These are phyloP conservation scores for Charanyca ferruginea DNA, from an alignment of 2,888 invertebrate genomes.

Conservation along the genomic window DNA sequence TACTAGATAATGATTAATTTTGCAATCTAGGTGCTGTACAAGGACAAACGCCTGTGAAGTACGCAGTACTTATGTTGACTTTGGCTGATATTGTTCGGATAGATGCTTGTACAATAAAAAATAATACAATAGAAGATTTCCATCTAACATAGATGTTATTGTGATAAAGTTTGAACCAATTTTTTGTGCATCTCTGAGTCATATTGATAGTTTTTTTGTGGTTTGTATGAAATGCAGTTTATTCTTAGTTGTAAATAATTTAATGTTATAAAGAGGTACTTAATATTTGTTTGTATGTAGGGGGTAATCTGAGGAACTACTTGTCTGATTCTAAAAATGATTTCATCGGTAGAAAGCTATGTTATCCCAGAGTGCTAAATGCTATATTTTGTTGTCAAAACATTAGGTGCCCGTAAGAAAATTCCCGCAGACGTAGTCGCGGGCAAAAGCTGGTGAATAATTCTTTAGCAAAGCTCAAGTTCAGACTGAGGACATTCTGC, in stretches of 20 bases:
- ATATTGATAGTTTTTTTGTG: background rate
- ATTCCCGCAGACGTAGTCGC: too few relatives aligned
- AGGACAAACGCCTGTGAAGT: constrained; percentile 40
- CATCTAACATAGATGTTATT: constrained; percentile 20
- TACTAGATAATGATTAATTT: constrained; percentile 45
- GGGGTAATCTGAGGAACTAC: too few relatives aligned
- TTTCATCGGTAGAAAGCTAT: too few relatives aligned
- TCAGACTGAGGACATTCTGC: background rate
- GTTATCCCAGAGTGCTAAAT: too few relatives aligned
- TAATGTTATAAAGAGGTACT: too few relatives aligned
- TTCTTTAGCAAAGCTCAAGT: too few relatives aligned
- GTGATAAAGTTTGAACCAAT: constrained; percentile 16
- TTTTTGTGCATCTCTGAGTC: constrained; percentile 43
- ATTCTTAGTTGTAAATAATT: constrained; percentile 17
- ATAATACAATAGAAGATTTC: constrained; percentile 30
- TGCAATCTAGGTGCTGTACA: constrained; percentile 47
- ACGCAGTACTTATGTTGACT: constrained; percentile 9
- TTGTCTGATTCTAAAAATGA: too few relatives aligned
- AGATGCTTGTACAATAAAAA: constrained; percentile 16
- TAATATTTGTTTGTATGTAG: too few relatives aligned
- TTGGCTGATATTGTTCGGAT: constrained; percentile 13
- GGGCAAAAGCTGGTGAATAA: too few relatives aligned
- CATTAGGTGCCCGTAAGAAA: too few relatives aligned
- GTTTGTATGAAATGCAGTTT: constrained; percentile 5
- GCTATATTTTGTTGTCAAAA: too few relatives aligned